These are phyloP conservation scores for Leucophenga varia DNA, from an alignment of 1,140 invertebrate genomes.

Conservation along the genomic window DNA sequence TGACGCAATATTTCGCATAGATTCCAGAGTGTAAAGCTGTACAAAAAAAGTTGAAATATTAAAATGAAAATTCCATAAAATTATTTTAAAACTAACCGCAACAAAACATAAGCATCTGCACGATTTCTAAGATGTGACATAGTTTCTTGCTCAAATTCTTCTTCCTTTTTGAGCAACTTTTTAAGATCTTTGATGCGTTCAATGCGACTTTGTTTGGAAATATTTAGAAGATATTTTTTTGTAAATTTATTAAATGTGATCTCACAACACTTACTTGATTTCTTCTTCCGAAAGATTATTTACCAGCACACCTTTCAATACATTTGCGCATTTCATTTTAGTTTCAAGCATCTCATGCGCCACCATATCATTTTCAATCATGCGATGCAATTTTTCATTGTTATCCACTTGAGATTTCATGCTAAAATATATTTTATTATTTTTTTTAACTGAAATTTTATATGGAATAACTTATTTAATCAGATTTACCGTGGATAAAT, in stretches of 20 bases:
- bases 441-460: not conserved
- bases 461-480: not conserved
- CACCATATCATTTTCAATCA: slow-evolving; percentile 40
- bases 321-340: slow-evolving; percentile 44
- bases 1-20: slow-evolving; percentile 41
- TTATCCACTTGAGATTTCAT: slow-evolving; percentile 51
- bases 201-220: slow-evolving; percentile 22
- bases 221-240: too few relatives aligned
- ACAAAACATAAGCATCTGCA: slow-evolving; percentile 35
- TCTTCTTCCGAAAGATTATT: slow-evolving; percentile 48
- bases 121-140: slow-evolving; percentile 40
- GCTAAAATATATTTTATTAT: slow-evolving; percentile 15
- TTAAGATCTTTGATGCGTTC: slow-evolving; percentile 35
- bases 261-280: slow-evolving; percentile 30
- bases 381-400: slow-evolving; percentile 42
- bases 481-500: slow-evolving; percentile 30
- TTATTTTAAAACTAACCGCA: slow-evolving; percentile 20
- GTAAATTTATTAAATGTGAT: too few relatives aligned
- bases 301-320: slow-evolving; percentile 34
- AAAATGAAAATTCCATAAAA: not conserved
- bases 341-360: slow-evolving; percentile 35
- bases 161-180: slow-evolving; percentile 18
- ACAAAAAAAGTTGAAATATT: not conserved
- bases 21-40: slow-evolving; percentile 40
- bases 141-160: slow-evolving; percentile 14